Evolutionary conservation across 2,113 vertebrate genomes (phyloP), one percentile per base, ranked within the genome.

Genomic region (Tor tambroides): DNA sequence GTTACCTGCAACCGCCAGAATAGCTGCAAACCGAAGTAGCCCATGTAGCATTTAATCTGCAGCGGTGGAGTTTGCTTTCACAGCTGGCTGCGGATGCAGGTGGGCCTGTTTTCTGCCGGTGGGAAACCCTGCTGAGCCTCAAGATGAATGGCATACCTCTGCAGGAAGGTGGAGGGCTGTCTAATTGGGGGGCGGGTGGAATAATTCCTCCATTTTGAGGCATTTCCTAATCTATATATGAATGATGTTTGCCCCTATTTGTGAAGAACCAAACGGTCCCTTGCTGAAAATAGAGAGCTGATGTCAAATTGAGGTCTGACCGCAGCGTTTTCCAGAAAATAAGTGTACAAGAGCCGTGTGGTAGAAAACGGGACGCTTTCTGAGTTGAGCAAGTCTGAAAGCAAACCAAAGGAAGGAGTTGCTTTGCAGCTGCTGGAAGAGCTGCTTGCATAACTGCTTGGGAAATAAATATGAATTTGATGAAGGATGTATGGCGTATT

Each of bases 1-100:
- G 26, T 54, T 30, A 49, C 74, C 46, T 71, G 67, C 0, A 41
- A n/a, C 35, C 5, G 26, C 1, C 23, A 80, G 51, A 56, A 59
- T 79, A 79, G 9, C 17, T 19, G 35, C n/a, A 41, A 26, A 38
- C 28, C 9, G 19, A 41, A 72, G 21, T 35, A 5, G 69, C 28
- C 30, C 30, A 21, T 69, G 67, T 32, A 84, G n/a, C n/a, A 11
- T 63, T 84, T 43, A 28, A 61, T 41, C 71, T 43, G 28, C 63
- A 15, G 75, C 6, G 21, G 43, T 59, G 38, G 74, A 28, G 65
- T 89, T 87, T 91, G 89, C 86, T 86, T 88, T 90, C 71, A 88
- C 90, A 91, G 90, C 89, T 91, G 90, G 86, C 63, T 35, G 46
- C 2, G 51, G 85, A 54, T 74, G 69, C 86, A 89, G 88, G 86